Percentiles rank a stretch among this genome's conserved stretches.
These are phyloP conservation scores for Conomelus anceps DNA, from an alignment of 2,888 invertebrate species.

Conservation along the genomic window DNA sequence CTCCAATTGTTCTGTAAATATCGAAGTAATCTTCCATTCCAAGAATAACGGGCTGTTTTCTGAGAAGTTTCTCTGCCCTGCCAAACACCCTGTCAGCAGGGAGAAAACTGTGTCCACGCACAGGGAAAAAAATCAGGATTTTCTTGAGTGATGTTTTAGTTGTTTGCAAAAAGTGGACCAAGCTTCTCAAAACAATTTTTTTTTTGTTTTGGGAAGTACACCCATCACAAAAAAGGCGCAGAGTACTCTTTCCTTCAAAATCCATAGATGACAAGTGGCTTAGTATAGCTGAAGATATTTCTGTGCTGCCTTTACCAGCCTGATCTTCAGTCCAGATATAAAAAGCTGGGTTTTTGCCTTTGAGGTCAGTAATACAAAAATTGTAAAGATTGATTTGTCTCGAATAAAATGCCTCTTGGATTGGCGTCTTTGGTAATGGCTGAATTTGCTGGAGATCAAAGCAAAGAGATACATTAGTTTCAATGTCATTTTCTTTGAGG, in stretches of 20 bases:
- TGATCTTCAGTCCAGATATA: slow-evolving; percentile 17
- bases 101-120: background rate
- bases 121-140: background rate
- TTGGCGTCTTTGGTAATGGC: slow-evolving; percentile 10
- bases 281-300: background rate
- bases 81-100: background rate
- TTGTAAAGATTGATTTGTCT: slow-evolving; percentile 6
- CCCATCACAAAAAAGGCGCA: slow-evolving; percentile 5
- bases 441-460: slow-evolving; percentile 20
- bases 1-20: background rate
- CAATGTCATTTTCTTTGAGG: background rate
- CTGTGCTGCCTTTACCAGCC: slow-evolving; percentile 10
- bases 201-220: slow-evolving; percentile 8
- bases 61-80: background rate
- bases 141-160: background rate
- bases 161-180: background rate
- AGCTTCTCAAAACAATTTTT: slow-evolving; percentile 1
- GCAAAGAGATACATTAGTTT: background rate
- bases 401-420: slow-evolving; percentile 15
- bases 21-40: background rate
- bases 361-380: background rate
- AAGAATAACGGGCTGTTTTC: background rate
- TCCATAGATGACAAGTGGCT: background rate
- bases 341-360: background rate
- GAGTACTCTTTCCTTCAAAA: background rate